Percentiles rank a stretch among this genome's conserved stretches.
Conservation (phyloP, 2,113 vertebrate genomes). For the Cervus canadensis region DNA sequence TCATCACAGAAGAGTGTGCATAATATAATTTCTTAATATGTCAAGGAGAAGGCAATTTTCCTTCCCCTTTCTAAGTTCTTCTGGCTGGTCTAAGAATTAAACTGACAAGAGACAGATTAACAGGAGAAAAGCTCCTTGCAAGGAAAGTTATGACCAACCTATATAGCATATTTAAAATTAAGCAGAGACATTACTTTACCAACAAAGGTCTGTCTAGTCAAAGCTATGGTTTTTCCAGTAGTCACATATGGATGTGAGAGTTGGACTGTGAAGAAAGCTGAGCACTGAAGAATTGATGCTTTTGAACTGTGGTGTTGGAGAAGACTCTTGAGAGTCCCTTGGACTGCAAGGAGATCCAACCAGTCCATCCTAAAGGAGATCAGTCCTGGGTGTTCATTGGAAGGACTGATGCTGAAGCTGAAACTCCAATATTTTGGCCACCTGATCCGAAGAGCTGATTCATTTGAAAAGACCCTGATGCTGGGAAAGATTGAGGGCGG, state of each 20-base stretch:
- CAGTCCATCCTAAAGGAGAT: not conserved
- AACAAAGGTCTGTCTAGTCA: fast-evolving
- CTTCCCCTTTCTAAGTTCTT: not conserved
- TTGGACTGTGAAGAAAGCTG: not conserved
- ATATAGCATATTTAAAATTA: not conserved
- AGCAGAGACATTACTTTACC: not conserved
- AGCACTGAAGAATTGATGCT: fast-evolving
- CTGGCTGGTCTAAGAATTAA: not conserved
- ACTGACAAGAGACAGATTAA: not conserved
- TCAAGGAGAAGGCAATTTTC: not conserved
- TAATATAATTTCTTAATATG: not conserved
- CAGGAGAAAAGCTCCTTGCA: not conserved
- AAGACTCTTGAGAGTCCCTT: not conserved
- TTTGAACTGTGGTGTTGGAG: not conserved
- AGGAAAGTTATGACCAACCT: not conserved
- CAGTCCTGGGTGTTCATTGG: not conserved
- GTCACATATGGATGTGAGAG: not conserved
- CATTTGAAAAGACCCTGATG: not conserved
- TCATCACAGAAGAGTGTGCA: not conserved
- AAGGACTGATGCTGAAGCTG: not conserved
- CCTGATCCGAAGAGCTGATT: fast-evolving
- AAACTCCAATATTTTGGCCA: not conserved
- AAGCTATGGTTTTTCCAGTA: not conserved
- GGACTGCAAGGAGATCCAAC: not conserved
- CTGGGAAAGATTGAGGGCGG: not conserved